phyloP scores from a whole-genome alignment of 1,140 invertebrate species.

The Drosophila littoralis region DNA sequence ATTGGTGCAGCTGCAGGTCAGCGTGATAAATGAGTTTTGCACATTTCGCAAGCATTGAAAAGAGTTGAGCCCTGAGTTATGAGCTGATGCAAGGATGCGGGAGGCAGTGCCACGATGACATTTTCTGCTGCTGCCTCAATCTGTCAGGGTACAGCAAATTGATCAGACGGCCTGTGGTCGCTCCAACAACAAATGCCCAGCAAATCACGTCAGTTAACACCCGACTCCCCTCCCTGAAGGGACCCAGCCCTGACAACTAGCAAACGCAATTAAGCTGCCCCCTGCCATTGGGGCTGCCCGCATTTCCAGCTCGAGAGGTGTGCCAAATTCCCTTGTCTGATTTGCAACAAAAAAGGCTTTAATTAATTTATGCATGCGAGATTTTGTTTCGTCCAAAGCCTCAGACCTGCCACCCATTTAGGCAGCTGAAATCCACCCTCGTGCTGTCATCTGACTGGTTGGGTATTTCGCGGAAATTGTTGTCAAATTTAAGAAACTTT shows the following conservation, averaged over 20 bases:
- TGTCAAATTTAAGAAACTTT: background rate
- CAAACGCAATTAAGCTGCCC: constrained; percentile 26
- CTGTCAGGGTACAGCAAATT: constrained; percentile 52
- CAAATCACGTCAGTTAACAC: constrained; percentile 33
- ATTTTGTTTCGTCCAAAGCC: constrained; percentile 8
- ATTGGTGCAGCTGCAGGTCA: constrained; percentile 43
- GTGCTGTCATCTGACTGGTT: background rate
- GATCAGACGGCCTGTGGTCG: constrained; percentile 41
- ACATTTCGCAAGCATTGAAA: constrained; percentile 45
- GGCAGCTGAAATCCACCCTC: background rate
- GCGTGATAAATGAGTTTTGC: constrained; percentile 77
- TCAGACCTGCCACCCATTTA: background rate
- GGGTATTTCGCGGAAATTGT: background rate
- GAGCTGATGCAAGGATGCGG: constrained; percentile 36
- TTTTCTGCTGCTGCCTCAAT: constrained; percentile 46
- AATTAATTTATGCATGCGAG: constrained; percentile 43
- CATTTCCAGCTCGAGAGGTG: constrained; percentile 6
- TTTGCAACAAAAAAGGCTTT: constrained; percentile 40
- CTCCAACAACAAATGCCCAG: constrained; percentile 12
- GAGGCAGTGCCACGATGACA: constrained; percentile 25
- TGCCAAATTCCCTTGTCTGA: constrained; percentile 18
- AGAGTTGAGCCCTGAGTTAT: constrained; percentile 52
- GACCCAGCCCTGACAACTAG: background rate
- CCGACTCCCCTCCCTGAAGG: background rate
- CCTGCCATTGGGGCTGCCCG: constrained; percentile 8